phyloP scores from a whole-genome alignment of 2,797 vertebrate genomes.

The Heliangelus exortis region DNA sequence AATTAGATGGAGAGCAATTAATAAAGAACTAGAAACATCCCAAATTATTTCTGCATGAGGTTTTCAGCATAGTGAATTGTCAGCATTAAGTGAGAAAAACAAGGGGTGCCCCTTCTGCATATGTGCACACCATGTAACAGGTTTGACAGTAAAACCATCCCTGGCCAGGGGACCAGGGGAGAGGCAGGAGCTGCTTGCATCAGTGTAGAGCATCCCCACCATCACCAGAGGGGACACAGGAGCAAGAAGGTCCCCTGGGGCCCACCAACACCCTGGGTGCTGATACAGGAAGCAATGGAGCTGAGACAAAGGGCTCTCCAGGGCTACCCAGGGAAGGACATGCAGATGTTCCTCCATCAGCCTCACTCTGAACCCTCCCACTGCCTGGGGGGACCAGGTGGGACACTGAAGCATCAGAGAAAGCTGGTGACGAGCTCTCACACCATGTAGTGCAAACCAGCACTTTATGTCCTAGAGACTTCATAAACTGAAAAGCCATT shows the following conservation, averaged over 20 bases:
- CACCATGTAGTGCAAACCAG: neutral
- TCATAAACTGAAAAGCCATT: neutral
- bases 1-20: slow-evolving; percentile 13
- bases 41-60: neutral
- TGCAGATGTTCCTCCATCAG: neutral
- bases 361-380: accelerated
- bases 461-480: neutral
- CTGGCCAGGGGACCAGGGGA: neutral
- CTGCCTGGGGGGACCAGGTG: accelerated
- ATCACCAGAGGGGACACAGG: neutral
- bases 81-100: neutral
- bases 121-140: neutral
- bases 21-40: neutral
- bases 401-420: neutral
- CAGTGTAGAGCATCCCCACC: neutral
- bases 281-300: neutral
- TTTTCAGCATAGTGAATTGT: neutral
- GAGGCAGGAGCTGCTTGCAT: accelerated
- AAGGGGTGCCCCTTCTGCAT: neutral
- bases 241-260: neutral
- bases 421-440: neutral
- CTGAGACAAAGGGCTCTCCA: neutral
- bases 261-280: neutral
- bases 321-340: accelerated
- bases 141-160: neutral